Percentiles rank a stretch among this genome's conserved stretches.
Conservation (phyloP, 2,797 vertebrate genomes). For the Circus cinereus region DNA sequence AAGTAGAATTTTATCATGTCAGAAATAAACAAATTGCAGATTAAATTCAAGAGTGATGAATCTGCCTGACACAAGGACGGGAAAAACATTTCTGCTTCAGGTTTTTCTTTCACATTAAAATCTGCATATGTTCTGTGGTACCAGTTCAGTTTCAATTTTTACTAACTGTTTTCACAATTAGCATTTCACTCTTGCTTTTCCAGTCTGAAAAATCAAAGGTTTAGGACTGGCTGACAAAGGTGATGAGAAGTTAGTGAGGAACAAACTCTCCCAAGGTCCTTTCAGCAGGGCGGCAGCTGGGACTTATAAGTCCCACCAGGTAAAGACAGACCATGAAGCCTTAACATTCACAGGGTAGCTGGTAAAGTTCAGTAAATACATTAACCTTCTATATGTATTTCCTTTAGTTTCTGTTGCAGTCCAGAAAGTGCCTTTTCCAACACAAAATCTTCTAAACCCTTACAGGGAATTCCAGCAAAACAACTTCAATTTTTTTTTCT, state of each 20-base stretch:
- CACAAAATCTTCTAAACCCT: neutral
- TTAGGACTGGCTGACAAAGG: neutral
- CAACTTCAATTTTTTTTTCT: neutral
- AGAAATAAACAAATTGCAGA: neutral
- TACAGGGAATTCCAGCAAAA: neutral
- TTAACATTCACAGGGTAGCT: neutral
- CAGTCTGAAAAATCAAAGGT: neutral
- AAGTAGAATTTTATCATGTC: neutral
- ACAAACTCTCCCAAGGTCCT: neutral
- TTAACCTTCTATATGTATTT: neutral
- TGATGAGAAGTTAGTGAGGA: neutral
- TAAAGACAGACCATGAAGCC: neutral
- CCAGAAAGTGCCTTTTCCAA: neutral
- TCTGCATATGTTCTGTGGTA: neutral
- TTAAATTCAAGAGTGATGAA: neutral
- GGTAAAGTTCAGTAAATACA: neutral
- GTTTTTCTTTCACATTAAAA: neutral
- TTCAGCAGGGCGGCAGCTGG: accelerated
- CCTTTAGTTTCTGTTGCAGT: neutral
- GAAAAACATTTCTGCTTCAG: neutral
- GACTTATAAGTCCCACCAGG: neutral
- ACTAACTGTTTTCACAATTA: neutral
- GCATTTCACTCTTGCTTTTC: neutral
- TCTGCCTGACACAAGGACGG: neutral
- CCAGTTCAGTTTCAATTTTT: neutral